Conservation (phyloP, 2,797 vertebrate species). For the Anas georgica region DNA sequence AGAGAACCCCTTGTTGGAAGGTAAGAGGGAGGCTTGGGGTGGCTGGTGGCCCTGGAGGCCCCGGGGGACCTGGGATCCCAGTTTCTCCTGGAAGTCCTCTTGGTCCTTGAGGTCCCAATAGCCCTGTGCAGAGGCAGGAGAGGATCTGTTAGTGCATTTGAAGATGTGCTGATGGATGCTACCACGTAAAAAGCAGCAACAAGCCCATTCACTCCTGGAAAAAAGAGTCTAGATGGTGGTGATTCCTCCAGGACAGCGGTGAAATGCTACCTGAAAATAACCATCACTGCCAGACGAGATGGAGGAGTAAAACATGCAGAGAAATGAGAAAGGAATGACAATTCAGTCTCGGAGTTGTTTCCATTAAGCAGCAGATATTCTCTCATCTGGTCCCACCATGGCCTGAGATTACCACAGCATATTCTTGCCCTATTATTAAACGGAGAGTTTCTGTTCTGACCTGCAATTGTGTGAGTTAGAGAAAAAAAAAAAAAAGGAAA, state of each 20-base stretch:
- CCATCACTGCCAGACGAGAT: background rate
- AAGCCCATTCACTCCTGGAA: background rate
- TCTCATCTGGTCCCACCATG: background rate
- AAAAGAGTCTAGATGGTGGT: background rate
- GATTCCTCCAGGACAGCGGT: background rate
- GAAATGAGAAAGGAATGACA: background rate
- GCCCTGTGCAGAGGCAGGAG: conserved; percentile 75
- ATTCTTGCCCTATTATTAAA: background rate
- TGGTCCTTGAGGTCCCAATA: conserved; percentile 83
- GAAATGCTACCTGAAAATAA: background rate
- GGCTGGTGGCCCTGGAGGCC: conserved; percentile 85
- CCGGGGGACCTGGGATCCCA: conserved; percentile 80
- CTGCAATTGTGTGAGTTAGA: background rate
- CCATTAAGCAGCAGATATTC: background rate
- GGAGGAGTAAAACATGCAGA: too few species aligned
- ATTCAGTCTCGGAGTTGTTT: background rate
- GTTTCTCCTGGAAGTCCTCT: conserved; percentile 84
- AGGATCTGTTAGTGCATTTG: background rate
- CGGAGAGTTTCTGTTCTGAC: background rate
- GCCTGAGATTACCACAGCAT: background rate
- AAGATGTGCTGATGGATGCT: background rate
- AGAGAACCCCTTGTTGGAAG: conserved; percentile 83
- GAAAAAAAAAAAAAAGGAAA: background rate
- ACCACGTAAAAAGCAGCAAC: background rate
- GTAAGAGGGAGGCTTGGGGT: conserved; percentile 70